These are phyloP conservation scores for Malachius bipustulatus DNA, from an alignment of 2,888 invertebrate species.

Conservation along the genomic window DNA sequence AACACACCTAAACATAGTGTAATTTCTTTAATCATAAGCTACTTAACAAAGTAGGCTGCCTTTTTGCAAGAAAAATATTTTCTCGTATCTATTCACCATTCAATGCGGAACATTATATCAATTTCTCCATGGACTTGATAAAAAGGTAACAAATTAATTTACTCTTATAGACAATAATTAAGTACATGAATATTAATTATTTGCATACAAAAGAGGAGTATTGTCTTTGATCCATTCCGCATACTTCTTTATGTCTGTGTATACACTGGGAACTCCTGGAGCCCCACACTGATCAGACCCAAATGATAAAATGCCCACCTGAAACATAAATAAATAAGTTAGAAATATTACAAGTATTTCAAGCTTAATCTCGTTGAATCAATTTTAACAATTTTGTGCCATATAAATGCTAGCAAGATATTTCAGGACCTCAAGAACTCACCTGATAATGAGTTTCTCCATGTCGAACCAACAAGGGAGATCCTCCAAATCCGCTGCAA, in stretches of 20 bases:
- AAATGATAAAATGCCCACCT: conserved; percentile 71
- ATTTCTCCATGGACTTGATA: too few species aligned
- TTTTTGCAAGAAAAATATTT: too few species aligned
- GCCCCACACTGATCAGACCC: conserved; percentile 69
- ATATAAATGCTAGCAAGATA: too few species aligned
- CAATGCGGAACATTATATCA: too few species aligned
- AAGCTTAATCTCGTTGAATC: not conserved
- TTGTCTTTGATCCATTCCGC: conserved; percentile 65
- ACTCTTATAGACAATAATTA: too few species aligned
- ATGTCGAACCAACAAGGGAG: conserved; percentile 53
- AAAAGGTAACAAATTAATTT: too few species aligned
- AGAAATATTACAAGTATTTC: not conserved
- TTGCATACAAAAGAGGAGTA: conserved; percentile 38
- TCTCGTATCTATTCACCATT: too few species aligned
- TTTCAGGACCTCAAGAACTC: conserved; percentile 15
- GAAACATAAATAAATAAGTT: conserved; percentile 20
- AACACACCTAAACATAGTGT: too few species aligned
- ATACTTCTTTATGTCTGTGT: conserved; percentile 63
- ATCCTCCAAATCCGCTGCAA: conserved; percentile 69
- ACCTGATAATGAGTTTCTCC: conserved; percentile 56
- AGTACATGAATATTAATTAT: too few species aligned
- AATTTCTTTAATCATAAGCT: too few species aligned
- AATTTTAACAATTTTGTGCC: too few species aligned
- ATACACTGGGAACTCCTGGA: conserved; percentile 62
- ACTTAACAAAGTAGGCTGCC: too few species aligned